Evolutionary conservation across 2,888 invertebrate genomes (phyloP), one percentile per base, ranked within the genome.

Genomic region (Drosophila kokeensis): DNA sequence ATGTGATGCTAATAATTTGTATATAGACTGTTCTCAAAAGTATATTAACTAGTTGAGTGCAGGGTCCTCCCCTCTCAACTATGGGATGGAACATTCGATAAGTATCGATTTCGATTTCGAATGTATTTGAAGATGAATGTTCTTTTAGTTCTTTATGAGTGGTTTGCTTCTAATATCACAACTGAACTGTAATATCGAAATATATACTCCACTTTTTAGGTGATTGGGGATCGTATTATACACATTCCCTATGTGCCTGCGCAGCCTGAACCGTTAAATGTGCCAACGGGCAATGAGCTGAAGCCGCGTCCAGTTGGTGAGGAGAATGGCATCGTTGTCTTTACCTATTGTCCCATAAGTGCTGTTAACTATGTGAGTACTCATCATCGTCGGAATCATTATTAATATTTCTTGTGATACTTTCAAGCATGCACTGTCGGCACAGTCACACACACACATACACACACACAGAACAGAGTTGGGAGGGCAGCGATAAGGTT

Each of bases 271-370:
- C 95, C 96, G 0, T 98, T 97, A 92, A 98, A 97, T 92, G 93
- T 94, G 55, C 94, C 95, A 48, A 96, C 96, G 30, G 97, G 97
- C 53, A 95, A 95, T 90, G 98, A 98, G 93, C 94, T 96, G 29
- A 95, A 95, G 91, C 97, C 97, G 49, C 96, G 96, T 91, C 97
- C 97, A 4, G 96, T 97, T 8, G 97, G 97, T 18, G 97, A 97
- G 92, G 97, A 97, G 86, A 95, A 96, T 75, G 98, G 98, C 57
- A 95, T 96, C 18, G 95, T 97, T 24, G 95, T 97, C 69, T 98
- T 96, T 92, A 96, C 96, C 89, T 98, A 98, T 91, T 96, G 96
- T 91, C 97, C 97, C 13, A 96, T 96, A 93, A 96, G 96, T 92
- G 96, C 97, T 64, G 97, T 97, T 30, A 97, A 97, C 93, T 98